phyloP scores from a whole-genome alignment of 2,113 vertebrate species.

The Fregetta grallaria region DNA sequence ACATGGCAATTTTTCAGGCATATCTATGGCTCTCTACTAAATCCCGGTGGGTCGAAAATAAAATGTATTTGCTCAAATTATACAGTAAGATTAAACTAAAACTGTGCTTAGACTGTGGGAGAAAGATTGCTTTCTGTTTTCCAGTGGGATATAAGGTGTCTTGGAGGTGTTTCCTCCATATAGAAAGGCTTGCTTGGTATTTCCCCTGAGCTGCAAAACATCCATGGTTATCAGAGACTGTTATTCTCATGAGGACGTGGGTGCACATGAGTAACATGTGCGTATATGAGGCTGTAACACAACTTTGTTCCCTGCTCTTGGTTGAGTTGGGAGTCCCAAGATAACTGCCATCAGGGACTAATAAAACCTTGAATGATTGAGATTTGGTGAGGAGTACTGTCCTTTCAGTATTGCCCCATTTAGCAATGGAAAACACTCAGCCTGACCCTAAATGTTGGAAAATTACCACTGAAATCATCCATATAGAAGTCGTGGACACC shows the following conservation, averaged over 20 bases:
- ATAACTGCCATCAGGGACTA: background rate
- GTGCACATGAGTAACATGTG: background rate
- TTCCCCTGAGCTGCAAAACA: background rate
- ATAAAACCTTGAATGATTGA: background rate
- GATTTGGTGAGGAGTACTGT: background rate
- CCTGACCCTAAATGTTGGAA: background rate
- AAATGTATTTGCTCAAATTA: background rate
- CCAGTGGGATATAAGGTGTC: background rate
- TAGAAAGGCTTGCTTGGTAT: slow-evolving; percentile 17
- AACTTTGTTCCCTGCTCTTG: background rate
- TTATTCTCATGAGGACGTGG: background rate
- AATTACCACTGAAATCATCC: background rate
- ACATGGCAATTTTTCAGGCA: slow-evolving; percentile 8
- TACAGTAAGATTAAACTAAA: background rate
- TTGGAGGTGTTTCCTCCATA: background rate
- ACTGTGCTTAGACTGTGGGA: background rate
- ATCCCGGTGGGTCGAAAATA: background rate
- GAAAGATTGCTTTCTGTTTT: background rate
- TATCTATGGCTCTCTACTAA: background rate
- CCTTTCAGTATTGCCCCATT: background rate
- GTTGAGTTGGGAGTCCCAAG: background rate
- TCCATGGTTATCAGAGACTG: background rate
- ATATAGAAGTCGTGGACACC: rapidly evolving
- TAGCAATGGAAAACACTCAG: background rate
- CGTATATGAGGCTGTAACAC: background rate